Base-by-base conservation (phyloP, 2,113 vertebrate species). In the Cranoglanis bouderius region DNA sequence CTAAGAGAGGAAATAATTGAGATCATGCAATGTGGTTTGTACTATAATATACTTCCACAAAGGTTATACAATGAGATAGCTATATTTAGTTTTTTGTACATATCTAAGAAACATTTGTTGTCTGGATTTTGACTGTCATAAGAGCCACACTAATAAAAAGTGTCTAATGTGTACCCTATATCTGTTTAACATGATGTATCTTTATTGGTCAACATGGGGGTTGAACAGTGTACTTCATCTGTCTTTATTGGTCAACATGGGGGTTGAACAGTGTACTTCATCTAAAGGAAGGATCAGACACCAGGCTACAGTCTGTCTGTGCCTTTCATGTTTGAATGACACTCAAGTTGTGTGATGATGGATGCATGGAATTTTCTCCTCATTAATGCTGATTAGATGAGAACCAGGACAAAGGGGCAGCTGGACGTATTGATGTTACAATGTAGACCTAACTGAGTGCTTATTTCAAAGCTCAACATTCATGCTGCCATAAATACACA, bases 331-430 rank as follows among this genome's bases (percentile, higher is more conserved):
- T 78, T 49, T 55, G 51, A 84, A 61, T 13, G 59, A 24, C 82
- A 88, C 38, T 75, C 43, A 72, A 78, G 70, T 70, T 61, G 38
- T 61, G 40, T 88, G 55, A 65, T 88, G 43, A 78, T 85, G 88
- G 67, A 84, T 88, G 70, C 29, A 32, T 88, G 88, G 82, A 82
- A 80, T 65, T 78, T 78, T 81, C 88, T 57, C 61, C 88, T 88
- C 29, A 49, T 89, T 70, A 85, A 59, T n/a, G 13, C 26, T 70
- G 75, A 89, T 89, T 82, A 55, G 78, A 88, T 88, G 49, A 82
- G 26, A 24, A 43, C 4, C 86, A 57, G 24, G 78, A 88, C 75
- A 89, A 85, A 85, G 57, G 29, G 74, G 26, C 83, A 85, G 75
- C 83, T 61, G 88, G 35, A 38, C 24, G 12, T 75, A 29, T 35